Base-by-base conservation (phyloP, 1,140 invertebrate genomes). In the Eupeodes corollae region DNA sequence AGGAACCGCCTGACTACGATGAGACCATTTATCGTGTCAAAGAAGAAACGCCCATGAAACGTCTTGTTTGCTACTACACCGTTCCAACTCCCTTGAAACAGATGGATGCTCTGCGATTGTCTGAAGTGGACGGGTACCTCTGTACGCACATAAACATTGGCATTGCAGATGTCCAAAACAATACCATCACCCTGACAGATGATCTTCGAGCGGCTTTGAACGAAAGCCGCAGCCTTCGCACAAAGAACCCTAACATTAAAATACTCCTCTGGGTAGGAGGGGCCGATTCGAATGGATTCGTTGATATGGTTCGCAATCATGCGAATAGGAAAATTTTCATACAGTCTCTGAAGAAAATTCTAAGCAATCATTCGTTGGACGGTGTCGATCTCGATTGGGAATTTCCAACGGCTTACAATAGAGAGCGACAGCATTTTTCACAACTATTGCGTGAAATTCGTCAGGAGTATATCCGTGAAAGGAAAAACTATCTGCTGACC, bases 381-480 rank as follows among this genome's bases (percentile, higher is more conserved):
- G 88, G 88, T 18, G 69, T 91, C 8, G 88, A 92, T 66, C 61
- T 91, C 37, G 88, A 92, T 57, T 91, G 87, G 87, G 88, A 93
- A 66, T 92, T 90, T 64, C 89, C 90, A 10, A 76, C 73, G 3
- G 70, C 78, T 42, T 68, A 76, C 55, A 71, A 69, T 54, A 73
- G 72, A 31, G 76, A 82, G 59, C 76, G 74, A 53, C 79, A 79
- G 67, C 80, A 84, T 68, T 86, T 88, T 54, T 75, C 78, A 2
- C 79, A 84, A 55, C 60, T 91, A 8, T 57, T 89, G 2, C 68
- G 79, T 49, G 83, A 87, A 63, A 75, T 88, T 14, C 71, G 79
- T 21, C 70, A 71, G 50, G 79, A 79, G 52, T 83, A 82, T 54
- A 67, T 73, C 11, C 71, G 72, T 42, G 76, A 78, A 48, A 61